Percentiles rank a stretch among this genome's conserved stretches.
phyloP scores from a whole-genome alignment of 1,140 invertebrate genomes.

The Trichonephila inaurata region DNA sequence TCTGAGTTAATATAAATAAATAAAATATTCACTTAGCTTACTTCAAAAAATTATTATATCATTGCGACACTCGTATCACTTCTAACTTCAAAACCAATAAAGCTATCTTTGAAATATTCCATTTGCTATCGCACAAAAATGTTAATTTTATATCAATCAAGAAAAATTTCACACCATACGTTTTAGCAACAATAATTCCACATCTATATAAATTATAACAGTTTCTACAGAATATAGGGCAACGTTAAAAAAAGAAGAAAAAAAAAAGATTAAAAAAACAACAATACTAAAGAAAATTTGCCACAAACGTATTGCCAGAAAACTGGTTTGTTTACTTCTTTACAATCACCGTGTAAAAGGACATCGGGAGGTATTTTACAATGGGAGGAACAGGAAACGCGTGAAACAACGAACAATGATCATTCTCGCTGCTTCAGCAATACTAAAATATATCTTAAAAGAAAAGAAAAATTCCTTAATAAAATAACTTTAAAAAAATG shows the following conservation, averaged over 20 bases:
- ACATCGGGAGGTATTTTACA: no score
- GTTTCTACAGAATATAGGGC: not conserved
- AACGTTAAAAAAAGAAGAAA: constrained; percentile 9
- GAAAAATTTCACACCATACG: not conserved
- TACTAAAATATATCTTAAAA: no score
- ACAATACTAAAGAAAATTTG: constrained; percentile 13
- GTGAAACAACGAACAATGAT: no score
- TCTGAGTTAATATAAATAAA: not conserved
- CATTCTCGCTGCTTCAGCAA: no score
- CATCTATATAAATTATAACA: not conserved
- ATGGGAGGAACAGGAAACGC: no score
- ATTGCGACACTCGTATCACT: not conserved
- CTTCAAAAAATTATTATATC: not conserved
- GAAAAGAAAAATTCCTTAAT: no score
- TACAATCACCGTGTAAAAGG: not conserved
- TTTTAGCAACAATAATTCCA: not conserved
- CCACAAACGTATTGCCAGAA: constrained; percentile 25
- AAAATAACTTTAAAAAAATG: no score
- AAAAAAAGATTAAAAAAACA: not conserved
- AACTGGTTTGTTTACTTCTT: constrained; percentile 32
- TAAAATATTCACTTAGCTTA: not conserved
- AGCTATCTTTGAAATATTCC: not conserved
- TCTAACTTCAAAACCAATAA: not conserved
- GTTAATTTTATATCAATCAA: not conserved
- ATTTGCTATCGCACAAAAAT: not conserved